Evolutionary conservation across 2,797 vertebrate species (phyloP).

Genomic region (Manis pentadactyla): DNA sequence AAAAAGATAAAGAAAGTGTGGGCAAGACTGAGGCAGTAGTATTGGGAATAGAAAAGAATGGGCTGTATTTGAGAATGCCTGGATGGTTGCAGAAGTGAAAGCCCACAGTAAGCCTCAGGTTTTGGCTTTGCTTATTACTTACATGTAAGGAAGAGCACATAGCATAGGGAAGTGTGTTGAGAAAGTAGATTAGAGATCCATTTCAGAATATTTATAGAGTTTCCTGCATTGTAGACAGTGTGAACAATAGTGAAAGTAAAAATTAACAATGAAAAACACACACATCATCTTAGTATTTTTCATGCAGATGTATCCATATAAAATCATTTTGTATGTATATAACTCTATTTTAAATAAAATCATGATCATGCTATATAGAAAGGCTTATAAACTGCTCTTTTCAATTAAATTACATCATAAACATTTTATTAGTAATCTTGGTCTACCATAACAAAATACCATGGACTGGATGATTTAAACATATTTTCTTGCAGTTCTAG

Average conservation of each 20-base stretch:
- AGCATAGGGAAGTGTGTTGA: not conserved
- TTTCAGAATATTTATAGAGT: not conserved
- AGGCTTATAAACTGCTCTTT: not conserved
- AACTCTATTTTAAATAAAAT: not conserved
- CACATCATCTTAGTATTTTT: not conserved
- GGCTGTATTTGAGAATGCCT: not conserved
- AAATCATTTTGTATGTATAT: not conserved
- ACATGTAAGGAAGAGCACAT: not conserved
- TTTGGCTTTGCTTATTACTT: not conserved
- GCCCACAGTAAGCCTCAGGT: not conserved
- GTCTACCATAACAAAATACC: not conserved
- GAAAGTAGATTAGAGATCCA: not conserved
- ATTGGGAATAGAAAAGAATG: not conserved
- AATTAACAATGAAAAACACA: not conserved
- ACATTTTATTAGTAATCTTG: not conserved
- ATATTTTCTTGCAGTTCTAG: not conserved
- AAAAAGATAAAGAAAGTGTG: not conserved
- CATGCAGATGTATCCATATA: not conserved
- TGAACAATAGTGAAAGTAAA: not conserved
- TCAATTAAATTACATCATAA: not conserved
- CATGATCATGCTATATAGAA: not conserved
- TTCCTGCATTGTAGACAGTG: not conserved
- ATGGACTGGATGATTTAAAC: not conserved
- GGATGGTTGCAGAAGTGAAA: not conserved
- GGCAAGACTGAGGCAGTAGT: not conserved